Evolutionary conservation across 1,140 invertebrate species (phyloP).

Genomic region (Bombus superbus): DNA sequence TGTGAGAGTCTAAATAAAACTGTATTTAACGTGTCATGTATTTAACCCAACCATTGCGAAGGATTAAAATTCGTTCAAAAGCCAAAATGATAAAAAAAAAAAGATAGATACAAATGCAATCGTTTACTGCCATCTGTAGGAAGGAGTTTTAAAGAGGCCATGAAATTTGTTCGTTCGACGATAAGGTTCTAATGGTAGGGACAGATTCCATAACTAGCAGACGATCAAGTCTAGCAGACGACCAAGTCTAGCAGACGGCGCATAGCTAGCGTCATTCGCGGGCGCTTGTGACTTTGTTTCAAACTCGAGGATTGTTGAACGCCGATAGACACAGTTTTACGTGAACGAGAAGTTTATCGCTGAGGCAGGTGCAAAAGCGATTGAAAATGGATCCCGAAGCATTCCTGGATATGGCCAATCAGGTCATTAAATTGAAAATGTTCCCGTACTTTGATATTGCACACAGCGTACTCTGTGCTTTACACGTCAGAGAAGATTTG

Average conservation of each 20-base stretch:
- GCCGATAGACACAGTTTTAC: neutral
- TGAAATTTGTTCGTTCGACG: constrained; percentile 7
- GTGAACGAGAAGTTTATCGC: neutral
- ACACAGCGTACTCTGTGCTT: constrained; percentile 94
- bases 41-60: too few relatives aligned
- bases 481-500: constrained; percentile 97
- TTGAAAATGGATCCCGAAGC: constrained; percentile 95
- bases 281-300: constrained; percentile 43
- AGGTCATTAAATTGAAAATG: constrained; percentile 99
- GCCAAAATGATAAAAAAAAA: neutral
- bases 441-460: constrained; percentile 99
- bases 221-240: constrained; percentile 66
- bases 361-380: neutral
- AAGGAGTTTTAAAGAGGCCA: neutral
- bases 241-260: constrained; percentile 61
- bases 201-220: constrained; percentile 49
- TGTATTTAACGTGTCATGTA: neutral
- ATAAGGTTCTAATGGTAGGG: constrained; percentile 41
- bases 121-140: constrained; percentile 36
- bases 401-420: constrained; percentile 98
- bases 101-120: neutral
- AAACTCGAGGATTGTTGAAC: constrained; percentile 30
- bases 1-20: neutral
- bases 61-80: neutral
- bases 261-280: constrained; percentile 58